Evolutionary conservation across 2,888 invertebrate genomes (phyloP).

Genomic region (Callinectes sapidus): DNA sequence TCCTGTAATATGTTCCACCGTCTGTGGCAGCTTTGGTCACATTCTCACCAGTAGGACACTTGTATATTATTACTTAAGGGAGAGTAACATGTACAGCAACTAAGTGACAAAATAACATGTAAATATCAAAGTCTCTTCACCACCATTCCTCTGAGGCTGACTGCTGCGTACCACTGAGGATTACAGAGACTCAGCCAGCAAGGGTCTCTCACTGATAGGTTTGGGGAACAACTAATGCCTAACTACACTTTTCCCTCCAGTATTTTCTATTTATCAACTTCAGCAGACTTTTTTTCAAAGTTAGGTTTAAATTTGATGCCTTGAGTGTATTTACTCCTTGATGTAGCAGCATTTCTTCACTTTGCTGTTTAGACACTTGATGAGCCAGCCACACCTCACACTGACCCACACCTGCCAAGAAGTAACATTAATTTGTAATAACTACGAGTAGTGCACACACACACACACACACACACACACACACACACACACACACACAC

Average conservation of each 20-base stretch:
- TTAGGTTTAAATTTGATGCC: neutral
- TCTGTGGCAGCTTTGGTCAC: neutral
- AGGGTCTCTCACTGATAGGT: neutral
- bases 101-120: neutral
- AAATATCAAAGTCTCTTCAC: neutral
- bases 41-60: neutral
- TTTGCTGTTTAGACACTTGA: neutral
- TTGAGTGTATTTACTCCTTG: neutral
- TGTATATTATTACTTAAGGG: neutral
- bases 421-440: too few relatives aligned
- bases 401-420: neutral
- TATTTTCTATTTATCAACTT: neutral
- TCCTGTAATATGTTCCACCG: neutral
- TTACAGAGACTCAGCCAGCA: neutral
- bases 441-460: too few relatives aligned
- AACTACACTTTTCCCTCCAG: neutral
- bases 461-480: too few relatives aligned
- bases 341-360: neutral
- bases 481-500: too few relatives aligned
- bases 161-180: neutral
- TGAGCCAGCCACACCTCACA: neutral
- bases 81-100: neutral
- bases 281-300: neutral
- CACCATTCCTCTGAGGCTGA: neutral
- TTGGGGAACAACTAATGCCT: neutral